Percentiles rank a stretch among this genome's conserved stretches.
These are phyloP conservation scores for Harpagoxenus sublaevis DNA, from an alignment of 2,888 invertebrate genomes.

Conservation along the genomic window DNA sequence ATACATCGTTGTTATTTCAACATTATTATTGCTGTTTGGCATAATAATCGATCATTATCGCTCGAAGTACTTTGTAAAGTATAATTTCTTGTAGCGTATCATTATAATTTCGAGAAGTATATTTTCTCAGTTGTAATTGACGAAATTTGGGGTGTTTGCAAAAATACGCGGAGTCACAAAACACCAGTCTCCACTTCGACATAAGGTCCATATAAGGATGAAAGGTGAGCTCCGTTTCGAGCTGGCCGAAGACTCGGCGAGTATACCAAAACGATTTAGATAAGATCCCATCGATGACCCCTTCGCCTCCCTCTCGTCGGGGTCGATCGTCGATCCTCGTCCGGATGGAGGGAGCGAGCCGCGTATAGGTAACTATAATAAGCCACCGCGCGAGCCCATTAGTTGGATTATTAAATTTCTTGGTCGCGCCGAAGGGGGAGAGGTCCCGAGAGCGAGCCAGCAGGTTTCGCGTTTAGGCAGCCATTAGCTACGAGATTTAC, in stretches of 20 bases:
- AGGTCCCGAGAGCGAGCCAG: conserved; percentile 73
- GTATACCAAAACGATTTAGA: conserved; percentile 34
- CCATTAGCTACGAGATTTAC: conserved; percentile 86
- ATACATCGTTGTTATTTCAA: background rate
- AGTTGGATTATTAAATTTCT: conserved; percentile 86
- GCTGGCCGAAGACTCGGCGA: background rate
- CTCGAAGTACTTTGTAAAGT: background rate
- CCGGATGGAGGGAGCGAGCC: conserved; percentile 29
- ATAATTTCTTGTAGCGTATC: background rate
- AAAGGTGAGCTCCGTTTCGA: background rate
- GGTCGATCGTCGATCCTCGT: conserved; percentile 39
- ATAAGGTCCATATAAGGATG: background rate
- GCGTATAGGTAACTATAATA: conserved; percentile 79
- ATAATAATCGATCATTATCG: conserved; percentile 4
- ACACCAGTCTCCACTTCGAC: background rate
- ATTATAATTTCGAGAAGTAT: background rate
- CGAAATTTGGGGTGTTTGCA: background rate
- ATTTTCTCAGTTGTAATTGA: background rate
- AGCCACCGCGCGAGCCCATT: conserved; percentile 84
- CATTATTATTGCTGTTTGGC: background rate
- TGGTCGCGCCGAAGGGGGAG: conserved; percentile 78
- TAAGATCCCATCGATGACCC: conserved; percentile 46
- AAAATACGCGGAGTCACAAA: conserved; percentile 3
- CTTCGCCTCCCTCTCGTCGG: conserved; percentile 25
- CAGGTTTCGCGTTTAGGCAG: conserved; percentile 86